Evolutionary conservation across 2,113 vertebrate genomes (phyloP).

Genomic region (Hippocampus comes): DNA sequence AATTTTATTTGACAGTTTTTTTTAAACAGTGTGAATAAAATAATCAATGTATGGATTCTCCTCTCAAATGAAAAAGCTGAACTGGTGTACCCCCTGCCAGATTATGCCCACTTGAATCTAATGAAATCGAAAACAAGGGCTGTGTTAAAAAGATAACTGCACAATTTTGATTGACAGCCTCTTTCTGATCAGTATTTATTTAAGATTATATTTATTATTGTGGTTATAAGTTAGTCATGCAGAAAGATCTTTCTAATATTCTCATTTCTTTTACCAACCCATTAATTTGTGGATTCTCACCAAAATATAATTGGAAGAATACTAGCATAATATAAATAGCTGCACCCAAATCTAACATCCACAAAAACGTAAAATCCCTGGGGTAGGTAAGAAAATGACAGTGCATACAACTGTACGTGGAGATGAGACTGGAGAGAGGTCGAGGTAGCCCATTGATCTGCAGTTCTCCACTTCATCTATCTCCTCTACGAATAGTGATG

Average conservation of each 20-base stretch:
- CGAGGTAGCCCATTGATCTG: constrained; percentile 40
- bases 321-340: neutral
- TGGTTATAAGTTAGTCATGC: neutral
- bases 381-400: constrained; percentile 18
- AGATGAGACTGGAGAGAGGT: constrained; percentile 19
- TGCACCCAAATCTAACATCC: neutral
- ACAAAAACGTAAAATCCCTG: neutral
- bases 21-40: too few relatives aligned
- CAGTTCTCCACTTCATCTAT: constrained; percentile 22
- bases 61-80: neutral
- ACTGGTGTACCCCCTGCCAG: neutral
- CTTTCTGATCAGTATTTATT: neutral
- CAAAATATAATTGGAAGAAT: neutral
- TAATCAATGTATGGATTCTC: too few relatives aligned
- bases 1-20: too few relatives aligned
- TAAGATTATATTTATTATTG: neutral
- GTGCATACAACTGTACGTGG: constrained; percentile 28
- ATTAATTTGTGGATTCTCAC: neutral
- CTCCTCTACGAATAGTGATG: constrained; percentile 15
- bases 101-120: neutral
- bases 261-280: neutral
- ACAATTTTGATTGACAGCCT: neutral
- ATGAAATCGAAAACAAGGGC: too few relatives aligned
- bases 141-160: neutral
- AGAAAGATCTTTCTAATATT: neutral